Base-by-base conservation (phyloP, 2,888 invertebrate genomes). In the Dynastes maya region DNA sequence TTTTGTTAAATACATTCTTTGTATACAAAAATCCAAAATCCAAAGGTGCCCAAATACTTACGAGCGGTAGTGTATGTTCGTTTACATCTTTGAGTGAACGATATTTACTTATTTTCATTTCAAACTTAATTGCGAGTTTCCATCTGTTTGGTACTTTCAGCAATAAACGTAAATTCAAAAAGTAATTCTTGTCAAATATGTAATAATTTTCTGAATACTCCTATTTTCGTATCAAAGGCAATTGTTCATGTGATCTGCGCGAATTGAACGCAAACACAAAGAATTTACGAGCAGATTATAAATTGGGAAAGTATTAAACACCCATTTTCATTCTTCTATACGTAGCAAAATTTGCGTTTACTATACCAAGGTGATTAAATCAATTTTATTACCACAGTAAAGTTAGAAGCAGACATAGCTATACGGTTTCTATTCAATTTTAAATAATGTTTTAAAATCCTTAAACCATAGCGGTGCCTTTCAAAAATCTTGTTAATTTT, bases 281-380 rank as follows among this genome's bases (percentile, higher is more conserved):
- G 63, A 63, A 29, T 63, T 63, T 63, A 63, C 32, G 63, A 63
- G 1, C 27, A 9, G 63, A 63, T 63, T 32, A 63, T 63, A 63
- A 63, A 63, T 63, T 32, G 63, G 63, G 29, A 29, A 63, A 63
- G 29, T 29, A 29, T 29, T 63, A 63, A 63, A 63, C 63, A 32
- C 63, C 63, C 63, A 63, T 63, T 11, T 63, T 63, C 63, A 63
- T 63, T 29, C 29, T 63, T 63, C 13, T 13, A 11, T 29, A 29
- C 32, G 29, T 63, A 63, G 29, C 32, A 63, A 63, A 63, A 29
- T 13, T 63, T 1, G 2, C 29, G 32, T 63, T 63, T 63, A 63
- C 63, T 63, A 37, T n/a, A 63, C 32, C 29, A 63, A 11, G 32
- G 27, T 63, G 63, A 63, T 63, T 63, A 63, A 63, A 32, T 63